Evolutionary conservation across 2,113 vertebrate genomes (phyloP), one percentile per base, ranked within the genome.

Genomic region (Tautogolabrus adspersus): DNA sequence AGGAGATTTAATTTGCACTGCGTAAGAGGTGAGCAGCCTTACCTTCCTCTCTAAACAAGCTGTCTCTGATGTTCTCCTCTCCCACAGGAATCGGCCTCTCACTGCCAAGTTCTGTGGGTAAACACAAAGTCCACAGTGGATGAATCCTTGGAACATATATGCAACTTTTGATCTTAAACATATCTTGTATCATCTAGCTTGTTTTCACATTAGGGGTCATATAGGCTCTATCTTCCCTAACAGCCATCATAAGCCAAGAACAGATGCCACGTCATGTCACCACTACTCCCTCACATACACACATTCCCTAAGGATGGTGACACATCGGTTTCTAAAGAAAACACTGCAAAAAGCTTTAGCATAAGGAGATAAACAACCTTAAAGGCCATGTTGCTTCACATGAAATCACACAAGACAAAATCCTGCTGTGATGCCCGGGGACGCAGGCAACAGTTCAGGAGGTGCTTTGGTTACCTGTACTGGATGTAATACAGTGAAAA

Each of bases 31-130:
- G 57, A 85, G 56, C 51, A 86, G 66, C 37, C 89, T 88, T 88
- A 92, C 89, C 89, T 86, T 87, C 57, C 57, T 63, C 47, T 79
- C 60, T 62, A 75, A 75, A 87, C 73, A 71, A 79, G 76, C 55
- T 58, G 62, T 65, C 72, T 67, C 62, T 80, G 84, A 79, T 72
- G 72, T 86, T 80, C 83, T 79, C 69, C 30, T 72, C 84, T 85
- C 66, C 76, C 51, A 68, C 74, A 73, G 65, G 75, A 80, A 76
- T 66, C 76, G 61, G 79, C 64, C 79, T 69, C 63, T n/a, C 56
- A 54, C 72, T 82, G 72, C 75, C 83, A 77, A 73, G 67, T 59
- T 75, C 85, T 90, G 84, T 0, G 82, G 83, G 72, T 51, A 88
- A 87, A 82, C 61, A 85, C 63, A 89, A 74, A 88, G 65, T 84